Percentiles rank a stretch among this genome's conserved stretches.
These are phyloP conservation scores for Mormyrus proboscirostris DNA, from an alignment of 2,797 vertebrate species.

Conservation along the genomic window DNA sequence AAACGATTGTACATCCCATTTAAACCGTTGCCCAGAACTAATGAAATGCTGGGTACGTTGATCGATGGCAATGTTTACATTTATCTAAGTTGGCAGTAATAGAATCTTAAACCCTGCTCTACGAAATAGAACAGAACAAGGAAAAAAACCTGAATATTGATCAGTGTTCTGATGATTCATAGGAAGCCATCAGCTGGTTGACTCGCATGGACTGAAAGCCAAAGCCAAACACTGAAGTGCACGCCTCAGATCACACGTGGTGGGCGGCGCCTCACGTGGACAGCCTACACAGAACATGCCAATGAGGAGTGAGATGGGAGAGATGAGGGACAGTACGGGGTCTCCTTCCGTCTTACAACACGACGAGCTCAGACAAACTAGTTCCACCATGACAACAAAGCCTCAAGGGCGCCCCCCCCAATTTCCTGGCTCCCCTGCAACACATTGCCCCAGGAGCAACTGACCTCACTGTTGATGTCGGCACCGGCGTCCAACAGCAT, in stretches of 20 bases:
- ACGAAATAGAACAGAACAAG: background rate
- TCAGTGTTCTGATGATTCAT: background rate
- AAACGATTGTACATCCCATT: background rate
- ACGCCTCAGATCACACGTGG: background rate
- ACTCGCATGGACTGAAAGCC: background rate
- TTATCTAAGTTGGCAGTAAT: background rate
- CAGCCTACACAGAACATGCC: constrained; percentile 1
- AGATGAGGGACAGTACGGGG: constrained; percentile 13
- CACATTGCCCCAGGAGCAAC: constrained; percentile 17
- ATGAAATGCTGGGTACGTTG: background rate
- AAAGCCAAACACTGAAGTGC: background rate
- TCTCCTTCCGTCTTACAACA: constrained; percentile 6
- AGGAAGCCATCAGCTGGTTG: background rate
- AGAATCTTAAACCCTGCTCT: background rate
- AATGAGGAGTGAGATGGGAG: constrained; percentile 9
- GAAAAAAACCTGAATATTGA: background rate
- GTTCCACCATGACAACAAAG: background rate
- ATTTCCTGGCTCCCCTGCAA: background rate
- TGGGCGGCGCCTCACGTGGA: background rate
- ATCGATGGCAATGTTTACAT: background rate
- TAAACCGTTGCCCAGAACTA: background rate
- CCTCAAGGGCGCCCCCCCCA: background rate
- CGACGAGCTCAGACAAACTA: background rate
- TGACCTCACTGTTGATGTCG: constrained; percentile 52
- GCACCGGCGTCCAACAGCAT: constrained; percentile 51